Evolutionary conservation across 2,888 invertebrate species (phyloP).

Genomic region (Pyrochroa serraticornis): DNA sequence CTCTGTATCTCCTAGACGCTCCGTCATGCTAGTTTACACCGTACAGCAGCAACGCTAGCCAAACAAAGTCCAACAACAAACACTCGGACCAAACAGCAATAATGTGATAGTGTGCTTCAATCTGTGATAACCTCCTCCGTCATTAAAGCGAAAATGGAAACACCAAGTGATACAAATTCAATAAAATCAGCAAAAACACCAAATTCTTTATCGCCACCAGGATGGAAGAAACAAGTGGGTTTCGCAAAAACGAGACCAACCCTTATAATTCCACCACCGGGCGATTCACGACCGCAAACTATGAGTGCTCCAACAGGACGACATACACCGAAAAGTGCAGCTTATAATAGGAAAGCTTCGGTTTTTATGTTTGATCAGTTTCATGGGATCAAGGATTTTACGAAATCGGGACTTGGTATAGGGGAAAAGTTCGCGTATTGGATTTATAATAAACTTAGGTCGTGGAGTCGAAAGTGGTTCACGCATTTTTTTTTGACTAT

Average conservation of each 20-base stretch:
- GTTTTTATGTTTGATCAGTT: slow-evolving; percentile 83
- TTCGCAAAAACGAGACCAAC: slow-evolving; percentile 44
- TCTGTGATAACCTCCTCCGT: too few relatives aligned
- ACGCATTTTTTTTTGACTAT: slow-evolving; percentile 85
- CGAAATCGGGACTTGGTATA: slow-evolving; percentile 80
- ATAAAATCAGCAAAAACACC: slow-evolving; percentile 22
- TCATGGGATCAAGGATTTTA: slow-evolving; percentile 78
- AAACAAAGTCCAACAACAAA: neutral
- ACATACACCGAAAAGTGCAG: neutral
- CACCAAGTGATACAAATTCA: slow-evolving; percentile 31
- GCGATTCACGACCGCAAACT: neutral
- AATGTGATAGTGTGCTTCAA: slow-evolving; percentile 8
- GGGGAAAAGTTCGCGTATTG: slow-evolving; percentile 84
- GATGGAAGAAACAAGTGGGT: slow-evolving; percentile 39
- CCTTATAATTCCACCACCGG: slow-evolving; percentile 49
- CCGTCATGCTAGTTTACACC: slow-evolving; percentile 11
- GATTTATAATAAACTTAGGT: slow-evolving; percentile 77
- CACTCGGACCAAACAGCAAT: slow-evolving; percentile 5
- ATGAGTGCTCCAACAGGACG: neutral
- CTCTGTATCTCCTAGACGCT: slow-evolving; percentile 25
- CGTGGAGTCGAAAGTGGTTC: slow-evolving; percentile 83
- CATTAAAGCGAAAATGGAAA: slow-evolving; percentile 13
- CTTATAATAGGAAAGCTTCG: slow-evolving; percentile 70
- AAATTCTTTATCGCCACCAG: neutral
- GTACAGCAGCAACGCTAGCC: neutral